A percentile compares a stretch with the other conserved stretches of the same genome.
phyloP scores from a whole-genome alignment of 2,888 invertebrate genomes.

The Flabesymbios commensalis region DNA sequence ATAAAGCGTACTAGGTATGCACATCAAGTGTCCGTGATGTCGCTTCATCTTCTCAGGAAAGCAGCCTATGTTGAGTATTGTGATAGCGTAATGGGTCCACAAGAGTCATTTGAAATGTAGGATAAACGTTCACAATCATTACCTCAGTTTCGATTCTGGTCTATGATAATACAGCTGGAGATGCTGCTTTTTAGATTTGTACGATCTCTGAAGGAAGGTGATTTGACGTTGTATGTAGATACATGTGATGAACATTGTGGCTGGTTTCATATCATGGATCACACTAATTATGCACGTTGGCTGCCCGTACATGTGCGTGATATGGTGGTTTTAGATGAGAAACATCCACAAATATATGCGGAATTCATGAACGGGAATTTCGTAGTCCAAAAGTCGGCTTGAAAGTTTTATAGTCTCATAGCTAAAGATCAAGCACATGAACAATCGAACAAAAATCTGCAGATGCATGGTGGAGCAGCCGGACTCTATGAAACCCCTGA shows the following conservation, averaged over 20 bases:
- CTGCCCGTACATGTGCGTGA: constrained; percentile 5
- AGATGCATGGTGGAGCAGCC: too few relatives aligned
- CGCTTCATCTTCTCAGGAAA: background rate
- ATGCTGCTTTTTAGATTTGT: too few relatives aligned
- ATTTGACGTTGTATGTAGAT: constrained; percentile 15
- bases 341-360: constrained; percentile 1
- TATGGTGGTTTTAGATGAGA: constrained; percentile 5
- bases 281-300: too few relatives aligned
- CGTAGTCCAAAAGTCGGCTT: too few relatives aligned
- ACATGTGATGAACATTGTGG: constrained; percentile 17
- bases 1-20: constrained; percentile 5
- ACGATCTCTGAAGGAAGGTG: too few relatives aligned
- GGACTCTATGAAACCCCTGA: too few relatives aligned
- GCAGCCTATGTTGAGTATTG: constrained; percentile 6
- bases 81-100: constrained; percentile 5
- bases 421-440: too few relatives aligned
- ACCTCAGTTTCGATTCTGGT: constrained; percentile 6
- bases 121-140: too few relatives aligned
- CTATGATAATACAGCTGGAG: background rate
- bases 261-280: constrained; percentile 14
- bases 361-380: too few relatives aligned
- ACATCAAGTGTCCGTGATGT: constrained; percentile 12
- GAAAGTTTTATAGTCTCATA: too few relatives aligned
- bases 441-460: too few relatives aligned
- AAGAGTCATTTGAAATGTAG: too few relatives aligned